A percentile compares a stretch with the other conserved stretches of the same genome.
Conservation (phyloP, 2,888 invertebrate genomes). For the Synergus gifuensis region DNA sequence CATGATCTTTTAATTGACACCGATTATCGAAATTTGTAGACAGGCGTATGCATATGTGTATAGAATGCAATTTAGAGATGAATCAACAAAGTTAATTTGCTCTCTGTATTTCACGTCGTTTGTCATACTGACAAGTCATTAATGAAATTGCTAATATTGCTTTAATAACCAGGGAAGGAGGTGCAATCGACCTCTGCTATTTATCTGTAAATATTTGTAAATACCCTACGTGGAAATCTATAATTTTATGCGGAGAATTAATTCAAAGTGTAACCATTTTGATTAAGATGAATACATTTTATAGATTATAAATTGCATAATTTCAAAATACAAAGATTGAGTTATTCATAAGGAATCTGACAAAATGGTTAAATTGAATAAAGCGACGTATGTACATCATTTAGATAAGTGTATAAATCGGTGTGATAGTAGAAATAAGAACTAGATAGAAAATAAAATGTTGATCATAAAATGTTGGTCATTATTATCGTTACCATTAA, state of each 20-base stretch:
- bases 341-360: not conserved
- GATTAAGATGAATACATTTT: no score
- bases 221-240: conserved; percentile 61
- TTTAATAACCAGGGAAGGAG: conserved; percentile 51
- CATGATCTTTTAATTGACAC: not conserved
- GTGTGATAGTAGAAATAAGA: conserved; percentile 77
- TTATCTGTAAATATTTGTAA: conserved; percentile 74
- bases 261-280: conserved; percentile 26
- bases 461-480: conserved; percentile 69
- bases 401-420: conserved; percentile 75
- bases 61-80: conserved; percentile 6
- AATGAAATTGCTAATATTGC: conserved; percentile 48
- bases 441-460: conserved; percentile 70
- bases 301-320: not conserved
- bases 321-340: not conserved
- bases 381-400: conserved; percentile 35
- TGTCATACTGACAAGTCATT: conserved; percentile 50
- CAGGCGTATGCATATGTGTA: not conserved
- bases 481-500: conserved; percentile 53
- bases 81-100: conserved; percentile 22
- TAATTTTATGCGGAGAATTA: conserved; percentile 34
- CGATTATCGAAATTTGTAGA: not conserved
- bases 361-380: conserved; percentile 14
- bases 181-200: conserved; percentile 58
- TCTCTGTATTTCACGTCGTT: conserved; percentile 44